Evolutionary conservation across 2,797 vertebrate genomes (phyloP), one percentile per base, ranked within the genome.

Genomic region (Gymnothorax reevesii): DNA sequence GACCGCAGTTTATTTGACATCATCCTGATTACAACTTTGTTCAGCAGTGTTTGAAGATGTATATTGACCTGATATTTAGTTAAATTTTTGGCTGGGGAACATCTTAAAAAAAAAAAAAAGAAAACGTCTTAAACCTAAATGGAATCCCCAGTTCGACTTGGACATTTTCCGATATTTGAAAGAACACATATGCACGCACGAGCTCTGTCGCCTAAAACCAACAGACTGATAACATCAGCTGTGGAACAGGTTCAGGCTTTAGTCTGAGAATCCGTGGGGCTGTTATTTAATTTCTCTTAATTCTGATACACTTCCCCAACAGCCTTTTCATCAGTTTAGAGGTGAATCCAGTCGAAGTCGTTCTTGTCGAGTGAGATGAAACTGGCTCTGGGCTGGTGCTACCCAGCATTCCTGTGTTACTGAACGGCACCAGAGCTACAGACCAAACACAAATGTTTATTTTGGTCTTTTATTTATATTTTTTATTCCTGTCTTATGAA

Each of bases 381-480:
- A 27, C 33, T 79, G 73, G 13, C 69, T 13, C 69, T 2, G 4
- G 71, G 71, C 71, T 73, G 25, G 9, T 33, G 3, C 71, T 1
- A 3, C 6, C 49, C 71, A 20, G 17, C 57, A 6, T 25, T 66
- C 20, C 17, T n/a, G 2, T 54, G 49, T 82, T n/a, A 3, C 55
- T 82, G 22, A 17, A 82, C 49, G n/a, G 55, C 79, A 57, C 54
- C 3, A n/a, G 49, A 82, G 49, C 55, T 10, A 33, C 71, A 82
- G 80, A 82, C 13, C 42, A 82, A 82, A 25, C 79, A 66, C 22
- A n/a, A 66, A 66, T 73, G 25, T 73, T 71, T 71, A 3, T 71
- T 71, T 73, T 73, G 10, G 7, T 12, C 33, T 27, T 73, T 73
- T 13, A 73, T 73, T 73, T 73, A 0, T 27, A 7, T 73, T 33